A percentile compares a stretch with the other conserved stretches of the same genome.
These are phyloP conservation scores for Meteorus sp. DNA, from an alignment of 1,140 invertebrate species.

Conservation along the genomic window DNA sequence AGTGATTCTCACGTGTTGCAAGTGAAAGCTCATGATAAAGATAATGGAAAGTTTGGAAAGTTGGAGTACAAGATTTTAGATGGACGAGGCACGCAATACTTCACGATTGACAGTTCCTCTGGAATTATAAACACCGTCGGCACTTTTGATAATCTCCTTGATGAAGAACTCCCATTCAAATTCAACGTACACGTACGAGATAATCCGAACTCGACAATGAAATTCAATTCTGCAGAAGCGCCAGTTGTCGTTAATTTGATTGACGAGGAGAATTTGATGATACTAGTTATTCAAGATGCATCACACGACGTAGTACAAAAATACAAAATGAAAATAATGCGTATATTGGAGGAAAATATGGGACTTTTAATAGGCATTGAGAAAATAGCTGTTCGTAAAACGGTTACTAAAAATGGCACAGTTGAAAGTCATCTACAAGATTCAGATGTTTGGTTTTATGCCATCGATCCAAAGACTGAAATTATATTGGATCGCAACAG, in stretches of 20 bases:
- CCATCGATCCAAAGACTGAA: conserved; percentile 78
- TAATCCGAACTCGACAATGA: conserved; percentile 66
- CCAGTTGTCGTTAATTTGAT: conserved; percentile 74
- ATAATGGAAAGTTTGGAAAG: conserved; percentile 78
- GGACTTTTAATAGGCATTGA: conserved; percentile 78
- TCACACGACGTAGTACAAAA: conserved; percentile 71
- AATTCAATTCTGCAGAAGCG: conserved; percentile 66
- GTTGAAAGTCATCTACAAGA: conserved; percentile 72
- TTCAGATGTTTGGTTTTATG: conserved; percentile 86
- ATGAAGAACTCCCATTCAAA: conserved; percentile 69
- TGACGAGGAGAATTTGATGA: conserved; percentile 70
- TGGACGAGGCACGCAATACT: conserved; percentile 68
- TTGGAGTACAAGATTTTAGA: conserved; percentile 71
- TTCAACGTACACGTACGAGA: conserved; percentile 76
- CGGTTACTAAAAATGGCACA: conserved; percentile 71
- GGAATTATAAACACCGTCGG: conserved; percentile 75
- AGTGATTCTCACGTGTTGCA: conserved; percentile 78
- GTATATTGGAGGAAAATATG: conserved; percentile 73
- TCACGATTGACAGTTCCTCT: conserved; percentile 71
- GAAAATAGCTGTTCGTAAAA: conserved; percentile 71
- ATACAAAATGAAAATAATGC: conserved; percentile 66
- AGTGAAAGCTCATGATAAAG: conserved; percentile 78
- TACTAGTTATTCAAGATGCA: conserved; percentile 75
- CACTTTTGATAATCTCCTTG: conserved; percentile 69
- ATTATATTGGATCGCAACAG: conserved; percentile 74